Evolutionary conservation across 1,140 invertebrate genomes (phyloP), one percentile per base, ranked within the genome.

Genomic region (Platorchestia sp.): DNA sequence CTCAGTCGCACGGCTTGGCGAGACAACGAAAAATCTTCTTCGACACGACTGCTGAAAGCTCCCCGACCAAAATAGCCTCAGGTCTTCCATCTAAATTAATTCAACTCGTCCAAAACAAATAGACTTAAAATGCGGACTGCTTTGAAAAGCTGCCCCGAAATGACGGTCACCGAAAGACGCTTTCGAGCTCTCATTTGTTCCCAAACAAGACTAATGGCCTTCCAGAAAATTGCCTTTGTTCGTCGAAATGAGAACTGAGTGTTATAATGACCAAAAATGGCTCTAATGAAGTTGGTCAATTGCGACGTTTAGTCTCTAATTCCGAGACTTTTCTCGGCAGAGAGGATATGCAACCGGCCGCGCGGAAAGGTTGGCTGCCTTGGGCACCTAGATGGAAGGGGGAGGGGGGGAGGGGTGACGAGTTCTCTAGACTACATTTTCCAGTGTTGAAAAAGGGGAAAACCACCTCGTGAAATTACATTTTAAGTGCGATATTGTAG

Each of bases 271-370:
- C 91, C 91, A 93, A 93, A 93, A 93, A 93, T 93, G 91, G 40
- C 43, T 93, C 91, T 93, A 93, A 93, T 93, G 91, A 93, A 93
- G 91, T 93, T 93, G 91, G 91, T 93, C 91, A 93, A 93, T 93
- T 93, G 91, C 91, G 91, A 93, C 91, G 91, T 93, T 93, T 93
- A 93, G 91, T 93, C 91, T 40, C 45, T 93, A 93, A 93, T 93
- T 93, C 43, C 45, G 40, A 45, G 91, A 93, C 43, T 93, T 93
- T 93, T 93, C 43, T n/a, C 36, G 45, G 45, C 91, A 47, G 45
- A 93, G 91, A 93, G 91, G 91, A 93, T 93, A 93, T 93, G 91
- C 91, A 45, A 47, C 91, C 91, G 36, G 43, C 91, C 43, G 91
- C 45, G 44, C 40, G 91, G 91, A 93, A 93, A 93, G 91, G 91